Base-by-base conservation (phyloP, 2,888 invertebrate species). In the Rotaria socialis region DNA sequence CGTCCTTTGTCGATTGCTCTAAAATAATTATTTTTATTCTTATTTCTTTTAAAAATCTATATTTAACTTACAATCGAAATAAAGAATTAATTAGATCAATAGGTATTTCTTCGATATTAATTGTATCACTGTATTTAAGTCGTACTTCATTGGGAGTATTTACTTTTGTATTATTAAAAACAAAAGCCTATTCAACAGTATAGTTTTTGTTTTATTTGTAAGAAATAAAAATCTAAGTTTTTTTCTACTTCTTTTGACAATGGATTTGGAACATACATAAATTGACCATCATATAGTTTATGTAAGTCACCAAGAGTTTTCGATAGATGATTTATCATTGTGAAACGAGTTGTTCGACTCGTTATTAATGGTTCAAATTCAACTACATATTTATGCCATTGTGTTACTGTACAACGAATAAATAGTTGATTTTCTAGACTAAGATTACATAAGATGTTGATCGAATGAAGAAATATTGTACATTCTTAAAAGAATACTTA, bases 221-320 rank as follows among this genome's bases (percentile, higher is more conserved):
- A n/a, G n/a, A n/a, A n/a, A 24, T 35, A 24, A 2, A 19, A 35
- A 35, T 8, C 1, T 35, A 67, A 67, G 1, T 27, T 35, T 67
- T 4, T 55, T 14, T 11, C 19, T 67, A 67, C 67, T 67, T 67
- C 67, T 67, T 67, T 67, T 6, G 35, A 67, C 19, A 67, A 4
- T 35, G 35, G 67, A 67, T 19, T 3, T 16, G 67, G 35, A 5
- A 67, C 67, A 67, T 67, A 67, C 35, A 67, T 27, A 67, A 67
- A 67, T 67, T 67, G 35, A 67, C 67, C 67, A 35, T 67, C 67
- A 19, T 67, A 67, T 67, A 67, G 19, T 67, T 67, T 67, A 19
- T 35, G 27, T 7, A 35, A 35, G 6, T 16, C 10, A 67, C 67
- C 67, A 19, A 67, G 16, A 67, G 16, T 35, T 67, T 67, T 67